Percentiles rank a stretch among this genome's conserved stretches.
These are phyloP conservation scores for Ips typographus DNA, from an alignment of 1,140 invertebrate genomes.

Conservation along the genomic window DNA sequence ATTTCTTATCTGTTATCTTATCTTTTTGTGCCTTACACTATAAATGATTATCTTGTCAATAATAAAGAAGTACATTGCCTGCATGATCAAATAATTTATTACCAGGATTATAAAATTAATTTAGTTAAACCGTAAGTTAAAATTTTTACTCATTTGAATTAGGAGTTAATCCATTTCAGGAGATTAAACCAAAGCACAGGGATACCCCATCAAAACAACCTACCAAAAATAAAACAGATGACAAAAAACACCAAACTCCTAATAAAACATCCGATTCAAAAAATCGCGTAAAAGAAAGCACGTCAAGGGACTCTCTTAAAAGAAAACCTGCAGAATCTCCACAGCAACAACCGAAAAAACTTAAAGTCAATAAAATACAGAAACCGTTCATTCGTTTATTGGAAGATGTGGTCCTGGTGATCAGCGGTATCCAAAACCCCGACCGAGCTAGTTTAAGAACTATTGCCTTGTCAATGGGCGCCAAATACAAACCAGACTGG, in stretches of 20 bases:
- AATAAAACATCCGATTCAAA: constrained; percentile 15
- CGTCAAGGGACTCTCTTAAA: neutral
- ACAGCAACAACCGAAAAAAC: constrained; percentile 32
- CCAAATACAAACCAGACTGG: constrained; percentile 77
- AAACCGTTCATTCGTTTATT: constrained; percentile 63
- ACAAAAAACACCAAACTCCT: constrained; percentile 22
- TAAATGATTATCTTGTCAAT: too few species aligned
- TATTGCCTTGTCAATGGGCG: constrained; percentile 76
- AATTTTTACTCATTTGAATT: too few species aligned
- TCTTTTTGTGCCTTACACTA: too few species aligned
- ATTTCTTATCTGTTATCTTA: too few species aligned
- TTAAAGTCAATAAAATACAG: constrained; percentile 26
- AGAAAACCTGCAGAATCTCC: constrained; percentile 24
- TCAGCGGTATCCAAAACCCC: constrained; percentile 88
- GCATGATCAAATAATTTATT: too few species aligned
- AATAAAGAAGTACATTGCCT: too few species aligned
- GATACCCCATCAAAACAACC: neutral
- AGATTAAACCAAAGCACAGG: too few species aligned
- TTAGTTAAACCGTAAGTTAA: too few species aligned
- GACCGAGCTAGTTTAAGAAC: constrained; percentile 66
- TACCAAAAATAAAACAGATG: neutral
- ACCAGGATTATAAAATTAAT: too few species aligned
- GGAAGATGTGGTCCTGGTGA: constrained; percentile 70
- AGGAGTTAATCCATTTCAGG: too few species aligned
- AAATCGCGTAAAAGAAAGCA: neutral